Base-by-base conservation (phyloP, 2,797 vertebrate genomes). In the Coregonus suidteri region DNA sequence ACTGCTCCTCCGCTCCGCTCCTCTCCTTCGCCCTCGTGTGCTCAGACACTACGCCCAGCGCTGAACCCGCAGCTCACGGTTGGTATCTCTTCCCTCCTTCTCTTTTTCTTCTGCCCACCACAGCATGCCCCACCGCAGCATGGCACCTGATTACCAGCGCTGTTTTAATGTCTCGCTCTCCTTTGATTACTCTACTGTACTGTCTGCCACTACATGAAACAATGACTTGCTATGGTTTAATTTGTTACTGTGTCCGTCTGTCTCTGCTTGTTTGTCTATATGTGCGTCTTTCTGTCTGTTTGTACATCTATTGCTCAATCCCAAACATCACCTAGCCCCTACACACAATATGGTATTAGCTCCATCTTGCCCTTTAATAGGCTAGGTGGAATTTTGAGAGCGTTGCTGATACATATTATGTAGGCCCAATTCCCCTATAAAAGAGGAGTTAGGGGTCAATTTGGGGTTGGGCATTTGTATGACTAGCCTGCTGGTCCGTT, bases 31-130 rank as follows among this genome's bases (percentile, higher is more conserved):
- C 96, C 95, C 96, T 86, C 91, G 91, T 93, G 97, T 96, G 96
- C 96, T 96, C 98, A 99, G 98, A 99, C 94, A 95, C 96, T 91
- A 94, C 96, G 95, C 96, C 97, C 96, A 97, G 96, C 95, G 96
- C 97, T 95, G 98, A 99, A 94, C 96, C 97, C 73, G 97, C 97
- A 93, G 96, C 96, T 97, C 98, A 99, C 96, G 98, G 98, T 99
- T 97, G 96, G 98, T 99, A 98, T 95, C 95, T 96, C 95, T 94
- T 95, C 94, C 88, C 93, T 94, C 96, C 94, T 91, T 91, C 83
- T 87, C 88, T 84, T 86, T 35, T 81, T 89, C 90, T 95, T 79
- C 76, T 79, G 73, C 78, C 75, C 68, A 85, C 74, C 88, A 88
- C 84, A 81, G 88, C 89, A 90, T 91, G 90, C 75, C 79, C 53